Percentiles rank a stretch among this genome's conserved stretches.
phyloP scores from a whole-genome alignment of 2,888 invertebrate species.

The Hybos culiciformis region DNA sequence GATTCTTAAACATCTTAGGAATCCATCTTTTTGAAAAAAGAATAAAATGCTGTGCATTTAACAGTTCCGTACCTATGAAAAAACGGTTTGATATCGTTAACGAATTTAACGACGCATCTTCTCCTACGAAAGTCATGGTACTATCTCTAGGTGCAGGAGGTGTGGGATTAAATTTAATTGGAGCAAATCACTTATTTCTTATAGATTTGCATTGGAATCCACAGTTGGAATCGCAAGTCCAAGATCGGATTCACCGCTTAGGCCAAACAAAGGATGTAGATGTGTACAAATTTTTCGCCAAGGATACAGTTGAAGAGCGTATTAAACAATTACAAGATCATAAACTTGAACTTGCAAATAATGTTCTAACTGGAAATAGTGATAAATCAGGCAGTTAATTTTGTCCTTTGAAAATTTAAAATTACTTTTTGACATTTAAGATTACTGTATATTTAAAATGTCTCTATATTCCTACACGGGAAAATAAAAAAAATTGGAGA shows the following conservation, averaged over 20 bases:
- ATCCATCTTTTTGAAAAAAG: constrained; percentile 42
- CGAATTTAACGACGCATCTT: constrained; percentile 50
- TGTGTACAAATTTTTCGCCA: constrained; percentile 73
- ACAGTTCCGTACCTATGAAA: constrained; percentile 60
- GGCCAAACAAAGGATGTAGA: constrained; percentile 72
- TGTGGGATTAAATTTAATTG: constrained; percentile 84
- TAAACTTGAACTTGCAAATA: constrained; percentile 64
- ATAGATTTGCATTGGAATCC: constrained; percentile 97
- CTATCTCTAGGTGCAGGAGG: constrained; percentile 88
- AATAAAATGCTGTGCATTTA: constrained; percentile 50
- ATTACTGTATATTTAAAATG: too few relatives aligned
- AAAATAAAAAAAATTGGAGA: too few relatives aligned
- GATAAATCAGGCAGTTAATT: constrained; percentile 49
- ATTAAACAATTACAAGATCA: constrained; percentile 67
- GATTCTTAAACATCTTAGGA: constrained; percentile 60
- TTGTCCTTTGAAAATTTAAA: constrained; percentile 69
- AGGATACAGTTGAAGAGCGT: constrained; percentile 77
- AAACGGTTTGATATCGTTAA: constrained; percentile 56
- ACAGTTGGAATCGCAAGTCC: constrained; percentile 86
- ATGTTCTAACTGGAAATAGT: constrained; percentile 59
- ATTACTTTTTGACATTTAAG: constrained; percentile 55
- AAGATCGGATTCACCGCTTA: constrained; percentile 83
- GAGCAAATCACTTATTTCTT: constrained; percentile 81
- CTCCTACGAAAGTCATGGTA: constrained; percentile 52
- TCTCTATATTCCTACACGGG: too few relatives aligned